phyloP scores from a whole-genome alignment of 2,797 vertebrate genomes.

The Phyllotis vaccarum region DNA sequence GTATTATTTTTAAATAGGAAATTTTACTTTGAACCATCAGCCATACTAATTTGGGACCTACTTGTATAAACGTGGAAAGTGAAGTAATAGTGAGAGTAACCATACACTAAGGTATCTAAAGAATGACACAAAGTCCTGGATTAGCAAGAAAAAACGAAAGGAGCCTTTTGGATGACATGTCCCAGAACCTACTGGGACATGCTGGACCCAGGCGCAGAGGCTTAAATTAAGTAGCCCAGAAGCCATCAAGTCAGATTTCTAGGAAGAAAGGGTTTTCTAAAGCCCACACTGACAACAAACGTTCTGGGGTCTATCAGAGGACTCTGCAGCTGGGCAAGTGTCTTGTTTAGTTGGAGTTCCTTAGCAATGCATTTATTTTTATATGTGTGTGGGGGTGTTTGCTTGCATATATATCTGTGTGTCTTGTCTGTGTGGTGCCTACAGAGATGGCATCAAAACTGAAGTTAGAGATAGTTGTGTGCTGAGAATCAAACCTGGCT shows the following conservation, averaged over 20 bases:
- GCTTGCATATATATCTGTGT: not conserved
- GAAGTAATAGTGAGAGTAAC: not conserved
- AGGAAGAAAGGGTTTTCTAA: not conserved
- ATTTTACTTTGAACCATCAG: constrained; percentile 30
- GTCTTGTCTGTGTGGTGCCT: not conserved
- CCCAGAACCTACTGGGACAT: not conserved
- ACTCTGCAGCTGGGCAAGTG: not conserved
- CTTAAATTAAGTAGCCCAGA: not conserved
- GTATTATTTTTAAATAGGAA: constrained; percentile 4
- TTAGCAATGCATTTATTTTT: not conserved
- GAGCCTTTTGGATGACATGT: not conserved
- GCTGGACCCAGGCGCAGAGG: not conserved
- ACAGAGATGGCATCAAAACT: not conserved
- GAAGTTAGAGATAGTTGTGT: not conserved
- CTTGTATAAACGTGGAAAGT: not conserved
- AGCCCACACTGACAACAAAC: not conserved
- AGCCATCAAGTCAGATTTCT: not conserved
- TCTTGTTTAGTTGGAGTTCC: not conserved
- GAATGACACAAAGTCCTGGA: not conserved
- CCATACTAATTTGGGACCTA: not conserved
- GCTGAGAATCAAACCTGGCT: not conserved
- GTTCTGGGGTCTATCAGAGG: not conserved
- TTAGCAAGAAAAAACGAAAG: not conserved
- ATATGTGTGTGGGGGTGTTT: not conserved
- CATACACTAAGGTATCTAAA: not conserved